Evolutionary conservation across 2,113 vertebrate species (phyloP), one percentile per base, ranked within the genome.

Genomic region (Seriola rivoliana): DNA sequence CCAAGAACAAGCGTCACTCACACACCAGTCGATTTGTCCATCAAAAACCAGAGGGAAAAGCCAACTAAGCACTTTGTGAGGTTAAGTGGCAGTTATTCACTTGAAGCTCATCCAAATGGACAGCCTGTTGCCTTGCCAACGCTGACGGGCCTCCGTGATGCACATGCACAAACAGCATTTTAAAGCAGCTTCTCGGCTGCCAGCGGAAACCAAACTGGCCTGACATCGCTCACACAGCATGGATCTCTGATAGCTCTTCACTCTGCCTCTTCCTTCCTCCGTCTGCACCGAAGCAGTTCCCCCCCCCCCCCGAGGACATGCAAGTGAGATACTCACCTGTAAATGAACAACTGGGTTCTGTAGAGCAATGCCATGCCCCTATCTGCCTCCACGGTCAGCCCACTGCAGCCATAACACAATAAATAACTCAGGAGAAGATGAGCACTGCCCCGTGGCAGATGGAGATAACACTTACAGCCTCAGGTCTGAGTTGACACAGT

Each of bases 1-100:
- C 55, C 58, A 59, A 88, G 82, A 82, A 54, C 50, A 82, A 79
- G 63, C 29, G 68, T 85, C 79, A 68, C 59, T 92, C 76, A 81
- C 62, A 83, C 81, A 77, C n/a, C 63, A 59, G 78, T 64, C 69
- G 29, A 66, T 79, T 84, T 87, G 78, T 88, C 84, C 70, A 78
- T 87, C 89, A 72, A 69, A 88, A 85, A 69, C 55, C 17, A 29
- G 40, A 86, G 72, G 38, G 82, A 86, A 88, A 86, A 89, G 86
- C 83, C 87, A 88, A 29, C 84, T 81, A 88, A 92, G 86, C 87
- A 93, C 86, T 92, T 91, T 88, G 87, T 74, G 68, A 77, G 91
- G 92, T 93, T 92, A 93, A 94, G 89, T 91, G 91, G 87, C 87
- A 90, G 85, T 93, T 91, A 91, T 86, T 91, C 87, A 82, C 82